A percentile compares a stretch with the other conserved stretches of the same genome.
Evolutionary conservation across 2,888 invertebrate species (phyloP).

Genomic region (Eristalinus aeneus): DNA sequence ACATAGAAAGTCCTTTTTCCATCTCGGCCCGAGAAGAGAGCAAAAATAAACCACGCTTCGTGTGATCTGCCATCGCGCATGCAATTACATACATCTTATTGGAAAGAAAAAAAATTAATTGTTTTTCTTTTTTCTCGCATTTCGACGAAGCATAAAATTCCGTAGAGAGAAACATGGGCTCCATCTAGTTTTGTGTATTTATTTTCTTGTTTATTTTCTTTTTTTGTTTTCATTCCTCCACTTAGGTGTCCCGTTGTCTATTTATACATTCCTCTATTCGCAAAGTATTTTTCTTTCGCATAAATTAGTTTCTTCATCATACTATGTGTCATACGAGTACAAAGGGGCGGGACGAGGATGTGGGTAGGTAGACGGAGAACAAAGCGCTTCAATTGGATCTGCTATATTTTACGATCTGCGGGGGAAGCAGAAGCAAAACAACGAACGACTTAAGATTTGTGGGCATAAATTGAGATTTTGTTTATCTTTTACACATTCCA

Average conservation of each 20-base stretch:
- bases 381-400: constrained; percentile 32
- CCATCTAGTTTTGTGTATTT: constrained; percentile 1
- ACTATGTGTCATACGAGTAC: constrained; percentile 45
- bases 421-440: neutral
- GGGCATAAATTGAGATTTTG: constrained; percentile 7
- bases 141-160: constrained; percentile 40
- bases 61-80: neutral
- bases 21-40: constrained; percentile 5
- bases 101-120: constrained; percentile 39
- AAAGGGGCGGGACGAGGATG: neutral
- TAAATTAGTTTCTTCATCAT: constrained; percentile 47
- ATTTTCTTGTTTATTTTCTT: neutral
- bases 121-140: constrained; percentile 4
- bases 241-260: constrained; percentile 41
- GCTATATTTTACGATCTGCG: constrained; percentile 38
- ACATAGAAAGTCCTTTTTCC: neutral
- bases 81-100: neutral
- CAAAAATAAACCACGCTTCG: constrained; percentile 1
- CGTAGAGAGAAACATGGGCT: constrained; percentile 15
- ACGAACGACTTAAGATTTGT: constrained; percentile 1
- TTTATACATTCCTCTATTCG: constrained; percentile 42
- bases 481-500: constrained; percentile 26
- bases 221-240: neutral
- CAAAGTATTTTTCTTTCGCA: constrained; percentile 8
- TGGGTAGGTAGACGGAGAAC: constrained; percentile 24